Evolutionary conservation across 2,888 invertebrate species (phyloP).

Genomic region (Pristionchus entomophagus): DNA sequence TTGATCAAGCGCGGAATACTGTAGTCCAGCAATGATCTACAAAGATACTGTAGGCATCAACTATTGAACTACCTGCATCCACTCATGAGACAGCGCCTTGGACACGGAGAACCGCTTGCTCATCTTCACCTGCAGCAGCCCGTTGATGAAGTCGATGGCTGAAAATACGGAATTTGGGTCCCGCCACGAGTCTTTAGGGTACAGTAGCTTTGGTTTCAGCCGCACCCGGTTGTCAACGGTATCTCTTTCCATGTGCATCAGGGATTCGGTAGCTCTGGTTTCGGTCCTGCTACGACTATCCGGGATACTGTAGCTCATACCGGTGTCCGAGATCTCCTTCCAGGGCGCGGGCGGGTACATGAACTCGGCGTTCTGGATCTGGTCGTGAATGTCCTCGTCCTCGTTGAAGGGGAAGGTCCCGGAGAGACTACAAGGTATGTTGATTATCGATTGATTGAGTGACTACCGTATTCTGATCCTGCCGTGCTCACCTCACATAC

Average conservation of each 20-base stretch:
- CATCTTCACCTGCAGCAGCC: constrained; percentile 89
- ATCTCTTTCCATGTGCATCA: neutral
- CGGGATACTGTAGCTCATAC: constrained; percentile 38
- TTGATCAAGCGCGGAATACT: neutral
- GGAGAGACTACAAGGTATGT: constrained; percentile 84
- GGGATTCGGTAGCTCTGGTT: too few species aligned
- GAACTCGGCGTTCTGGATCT: constrained; percentile 99
- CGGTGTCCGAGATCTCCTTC: constrained; percentile 80
- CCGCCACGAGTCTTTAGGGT: too few species aligned
- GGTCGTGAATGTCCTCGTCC: constrained; percentile 99
- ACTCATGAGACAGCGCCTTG: constrained; percentile 93
- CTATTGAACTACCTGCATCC: constrained; percentile 97
- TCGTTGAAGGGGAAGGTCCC: constrained; percentile 99
- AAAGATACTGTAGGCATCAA: too few species aligned
- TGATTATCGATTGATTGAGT: neutral
- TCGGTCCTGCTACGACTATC: neutral
- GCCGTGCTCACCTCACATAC: constrained; percentile 84
- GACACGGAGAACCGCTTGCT: constrained; percentile 81
- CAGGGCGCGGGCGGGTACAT: constrained; percentile 99
- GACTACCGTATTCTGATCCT: neutral
- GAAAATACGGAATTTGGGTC: too few species aligned
- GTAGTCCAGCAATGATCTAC: neutral
- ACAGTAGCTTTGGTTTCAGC: too few species aligned
- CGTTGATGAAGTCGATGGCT: constrained; percentile 98
- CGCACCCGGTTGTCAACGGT: too few species aligned